Evolutionary conservation across 30 jellyfish, hydroid and myxozoan species (phyloP).

Genomic region (Phacellophora camtschatica): DNA sequence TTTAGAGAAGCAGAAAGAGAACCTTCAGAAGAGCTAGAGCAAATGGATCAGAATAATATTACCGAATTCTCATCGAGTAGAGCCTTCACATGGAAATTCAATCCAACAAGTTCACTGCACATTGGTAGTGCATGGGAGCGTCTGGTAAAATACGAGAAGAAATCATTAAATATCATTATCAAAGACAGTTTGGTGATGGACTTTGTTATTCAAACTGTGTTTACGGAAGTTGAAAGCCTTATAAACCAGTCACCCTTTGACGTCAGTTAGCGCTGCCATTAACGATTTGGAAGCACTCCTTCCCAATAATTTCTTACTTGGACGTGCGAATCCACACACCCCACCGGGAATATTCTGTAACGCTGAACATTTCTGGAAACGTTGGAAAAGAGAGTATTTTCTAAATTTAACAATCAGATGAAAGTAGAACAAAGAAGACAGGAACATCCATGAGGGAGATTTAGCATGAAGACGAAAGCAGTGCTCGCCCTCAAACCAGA

Average conservation of each 20-base stretch:
- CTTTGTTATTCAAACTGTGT: background rate
- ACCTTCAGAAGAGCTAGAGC: background rate
- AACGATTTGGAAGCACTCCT: slow-evolving; percentile 7
- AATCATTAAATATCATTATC: background rate
- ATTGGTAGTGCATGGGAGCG: slow-evolving; percentile 49
- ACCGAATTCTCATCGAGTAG: background rate
- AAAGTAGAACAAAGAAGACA: no score
- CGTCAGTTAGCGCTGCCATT: background rate
- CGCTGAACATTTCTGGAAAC: background rate
- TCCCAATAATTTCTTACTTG: slow-evolving; percentile 4
- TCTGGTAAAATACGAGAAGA: background rate
- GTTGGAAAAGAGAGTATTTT: background rate
- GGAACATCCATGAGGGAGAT: no score
- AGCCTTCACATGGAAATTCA: slow-evolving; percentile 6
- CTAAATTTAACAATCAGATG: background rate
- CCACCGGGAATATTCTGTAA: background rate
- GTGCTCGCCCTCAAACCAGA: no score
- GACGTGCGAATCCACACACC: background rate
- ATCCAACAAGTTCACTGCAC: slow-evolving; percentile 36
- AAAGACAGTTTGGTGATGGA: background rate
- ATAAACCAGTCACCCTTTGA: slow-evolving; percentile 6
- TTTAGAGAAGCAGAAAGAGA: slow-evolving; percentile 32
- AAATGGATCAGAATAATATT: slow-evolving; percentile 5
- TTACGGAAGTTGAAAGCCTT: background rate
- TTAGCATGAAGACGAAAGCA: no score